These are phyloP conservation scores for Drosophila kikkawai DNA, from an alignment of 1,140 invertebrate genomes.

Conservation along the genomic window DNA sequence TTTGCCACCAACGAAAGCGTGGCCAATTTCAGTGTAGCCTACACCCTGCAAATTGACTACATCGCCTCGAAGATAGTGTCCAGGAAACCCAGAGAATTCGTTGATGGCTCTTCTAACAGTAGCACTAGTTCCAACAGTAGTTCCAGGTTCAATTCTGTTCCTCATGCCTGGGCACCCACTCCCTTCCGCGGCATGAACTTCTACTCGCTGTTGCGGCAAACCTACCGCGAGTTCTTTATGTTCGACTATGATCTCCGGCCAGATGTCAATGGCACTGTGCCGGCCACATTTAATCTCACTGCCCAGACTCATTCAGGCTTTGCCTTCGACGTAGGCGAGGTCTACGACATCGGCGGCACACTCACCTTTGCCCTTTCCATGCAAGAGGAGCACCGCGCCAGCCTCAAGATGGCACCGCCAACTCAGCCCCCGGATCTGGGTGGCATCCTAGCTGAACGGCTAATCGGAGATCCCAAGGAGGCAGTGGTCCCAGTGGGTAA, in stretches of 20 bases:
- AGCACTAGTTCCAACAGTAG: background rate
- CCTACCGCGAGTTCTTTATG: slow-evolving; percentile 89
- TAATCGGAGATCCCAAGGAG: slow-evolving; percentile 56
- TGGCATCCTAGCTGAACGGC: slow-evolving; percentile 71
- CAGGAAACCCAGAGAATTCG: slow-evolving; percentile 3
- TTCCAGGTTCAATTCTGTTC: slow-evolving; percentile 29
- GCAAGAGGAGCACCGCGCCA: slow-evolving; percentile 86
- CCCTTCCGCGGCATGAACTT: slow-evolving; percentile 78
- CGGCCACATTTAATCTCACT: slow-evolving; percentile 88
- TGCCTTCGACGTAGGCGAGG: slow-evolving; percentile 88
- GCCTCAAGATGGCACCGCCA: slow-evolving; percentile 79
- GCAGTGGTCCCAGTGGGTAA: background rate
- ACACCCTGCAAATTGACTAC: slow-evolving; percentile 67
- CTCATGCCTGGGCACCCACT: slow-evolving; percentile 64
- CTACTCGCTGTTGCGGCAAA: slow-evolving; percentile 88
- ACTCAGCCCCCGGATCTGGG: slow-evolving; percentile 53
- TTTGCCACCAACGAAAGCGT: slow-evolving; percentile 41
- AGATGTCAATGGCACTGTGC: slow-evolving; percentile 87
- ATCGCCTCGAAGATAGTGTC: slow-evolving; percentile 13
- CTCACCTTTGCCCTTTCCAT: slow-evolving; percentile 88
- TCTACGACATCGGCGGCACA: slow-evolving; percentile 90
- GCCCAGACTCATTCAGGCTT: slow-evolving; percentile 87
- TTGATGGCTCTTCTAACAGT: background rate
- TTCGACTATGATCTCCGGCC: slow-evolving; percentile 89
- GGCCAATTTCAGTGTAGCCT: slow-evolving; percentile 35